Conservation (phyloP, 2,113 vertebrate genomes). For the Cephalopholis sonnerati region DNA sequence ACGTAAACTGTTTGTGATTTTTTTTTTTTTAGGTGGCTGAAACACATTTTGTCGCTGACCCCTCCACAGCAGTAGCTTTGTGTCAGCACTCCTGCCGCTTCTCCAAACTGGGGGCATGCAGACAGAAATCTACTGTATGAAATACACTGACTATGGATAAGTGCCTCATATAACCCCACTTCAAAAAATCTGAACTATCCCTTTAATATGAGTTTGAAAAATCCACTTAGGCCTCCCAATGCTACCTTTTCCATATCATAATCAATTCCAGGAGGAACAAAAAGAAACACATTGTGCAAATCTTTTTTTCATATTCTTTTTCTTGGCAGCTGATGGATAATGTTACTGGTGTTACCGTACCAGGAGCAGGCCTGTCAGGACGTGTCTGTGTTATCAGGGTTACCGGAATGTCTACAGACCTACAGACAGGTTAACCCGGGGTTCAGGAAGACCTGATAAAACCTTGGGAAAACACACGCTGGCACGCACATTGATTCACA, state of each 20-base stretch:
- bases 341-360: not conserved
- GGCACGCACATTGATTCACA: not conserved
- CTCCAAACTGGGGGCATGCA: no score
- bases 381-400: slow-evolving; percentile 37
- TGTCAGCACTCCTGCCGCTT: no score
- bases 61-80: no score
- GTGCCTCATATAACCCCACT: no score
- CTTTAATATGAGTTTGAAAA: not conserved
- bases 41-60: no score
- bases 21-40: no score
- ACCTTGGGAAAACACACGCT: not conserved
- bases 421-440: not conserved
- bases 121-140: no score
- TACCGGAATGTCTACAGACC: slow-evolving; percentile 12
- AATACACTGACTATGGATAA: no score
- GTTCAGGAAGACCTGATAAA: slow-evolving; percentile 9
- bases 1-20: no score
- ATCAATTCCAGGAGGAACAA: not conserved
- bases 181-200: no score
- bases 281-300: not conserved
- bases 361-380: not conserved
- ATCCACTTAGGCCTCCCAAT: no score
- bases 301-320: no score
- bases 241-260: not conserved
- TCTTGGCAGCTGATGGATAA: not conserved